These are phyloP conservation scores for Ooceraea biroi DNA, from an alignment of 1,140 invertebrate species.

Conservation along the genomic window DNA sequence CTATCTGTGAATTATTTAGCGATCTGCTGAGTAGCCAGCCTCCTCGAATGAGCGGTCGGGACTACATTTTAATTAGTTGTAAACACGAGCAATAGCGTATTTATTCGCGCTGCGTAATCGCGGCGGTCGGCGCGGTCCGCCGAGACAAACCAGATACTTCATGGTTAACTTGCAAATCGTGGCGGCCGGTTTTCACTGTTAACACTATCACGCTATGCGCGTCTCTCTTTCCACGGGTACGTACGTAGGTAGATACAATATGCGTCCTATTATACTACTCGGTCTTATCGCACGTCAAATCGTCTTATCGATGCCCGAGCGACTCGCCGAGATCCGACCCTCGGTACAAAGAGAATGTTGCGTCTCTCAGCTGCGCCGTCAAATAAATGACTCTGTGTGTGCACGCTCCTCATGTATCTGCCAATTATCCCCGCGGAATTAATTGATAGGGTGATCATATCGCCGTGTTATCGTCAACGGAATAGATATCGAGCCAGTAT, in stretches of 20 bases:
- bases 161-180: constrained; percentile 32
- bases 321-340: constrained; percentile 1
- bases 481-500: constrained; percentile 18
- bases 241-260: background rate
- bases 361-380: background rate
- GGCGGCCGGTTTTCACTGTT: constrained; percentile 56
- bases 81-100: constrained; percentile 19
- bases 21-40: background rate
- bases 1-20: constrained; percentile 19
- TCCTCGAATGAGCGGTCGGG: background rate
- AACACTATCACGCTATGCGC: constrained; percentile 38
- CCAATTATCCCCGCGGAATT: constrained; percentile 61
- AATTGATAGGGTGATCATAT: constrained; percentile 52
- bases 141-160: constrained; percentile 65
- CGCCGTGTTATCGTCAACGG: constrained; percentile 26
- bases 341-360: constrained; percentile 36
- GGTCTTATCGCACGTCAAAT: constrained; percentile 71
- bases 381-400: constrained; percentile 62
- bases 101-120: constrained; percentile 36
- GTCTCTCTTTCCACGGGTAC: constrained; percentile 25
- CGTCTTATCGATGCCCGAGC: constrained; percentile 46
- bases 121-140: constrained; percentile 43
- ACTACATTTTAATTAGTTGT: constrained; percentile 51
- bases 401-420: constrained; percentile 45
- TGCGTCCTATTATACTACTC: constrained; percentile 60